A percentile compares a stretch with the other conserved stretches of the same genome.
phyloP scores from a whole-genome alignment of 2,797 vertebrate genomes.

The Novumbra hubbsi region DNA sequence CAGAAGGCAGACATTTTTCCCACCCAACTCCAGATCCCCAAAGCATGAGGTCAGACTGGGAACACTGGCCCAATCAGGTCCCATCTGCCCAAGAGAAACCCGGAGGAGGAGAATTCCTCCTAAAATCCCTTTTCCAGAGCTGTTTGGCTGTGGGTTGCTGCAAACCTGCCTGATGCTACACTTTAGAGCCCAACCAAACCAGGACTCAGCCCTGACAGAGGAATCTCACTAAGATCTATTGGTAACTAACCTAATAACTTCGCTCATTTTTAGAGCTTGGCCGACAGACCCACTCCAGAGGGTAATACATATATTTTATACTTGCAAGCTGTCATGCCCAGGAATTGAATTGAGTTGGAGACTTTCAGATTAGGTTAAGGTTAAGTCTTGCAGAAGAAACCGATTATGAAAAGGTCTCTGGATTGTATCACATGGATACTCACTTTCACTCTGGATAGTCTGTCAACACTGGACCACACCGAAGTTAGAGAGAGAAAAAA shows the following conservation, averaged over 20 bases:
- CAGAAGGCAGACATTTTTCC: conserved; percentile 7
- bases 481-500: background rate
- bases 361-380: background rate
- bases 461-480: conserved; percentile 4
- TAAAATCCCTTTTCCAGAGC: conserved; percentile 58
- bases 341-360: background rate
- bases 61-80: background rate
- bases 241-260: conserved; percentile 12
- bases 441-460: too few relatives aligned
- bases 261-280: background rate
- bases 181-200: conserved; percentile 33
- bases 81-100: conserved; percentile 2
- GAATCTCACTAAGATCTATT: conserved; percentile 24
- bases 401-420: conserved; percentile 7
- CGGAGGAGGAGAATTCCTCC: conserved; percentile 24
- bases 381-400: conserved; percentile 8
- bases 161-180: conserved; percentile 53
- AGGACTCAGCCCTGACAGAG: conserved; percentile 32
- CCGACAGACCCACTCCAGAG: conserved; percentile 15
- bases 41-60: conserved; percentile 26
- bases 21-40: conserved; percentile 2
- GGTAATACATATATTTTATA: conserved; percentile 10
- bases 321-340: background rate
- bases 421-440: background rate
- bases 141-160: conserved; percentile 50